Evolutionary conservation across 2,888 invertebrate species (phyloP).

Genomic region (Spicauda simplicius): DNA sequence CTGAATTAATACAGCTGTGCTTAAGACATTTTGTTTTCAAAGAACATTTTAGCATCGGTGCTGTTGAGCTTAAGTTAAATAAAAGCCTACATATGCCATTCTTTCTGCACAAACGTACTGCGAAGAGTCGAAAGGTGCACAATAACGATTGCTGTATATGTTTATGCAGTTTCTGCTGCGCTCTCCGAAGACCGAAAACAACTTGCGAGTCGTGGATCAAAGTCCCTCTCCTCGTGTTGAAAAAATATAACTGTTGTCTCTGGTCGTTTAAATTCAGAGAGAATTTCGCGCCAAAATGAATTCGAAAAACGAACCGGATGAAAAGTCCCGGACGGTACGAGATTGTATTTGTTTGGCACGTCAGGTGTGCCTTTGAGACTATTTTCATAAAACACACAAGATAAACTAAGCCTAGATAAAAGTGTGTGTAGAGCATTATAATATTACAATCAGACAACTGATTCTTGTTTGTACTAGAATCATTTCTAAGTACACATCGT

Average conservation of each 20-base stretch:
- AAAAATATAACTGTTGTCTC: slow-evolving; percentile 77
- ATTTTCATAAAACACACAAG: slow-evolving; percentile 38
- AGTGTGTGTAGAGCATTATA: slow-evolving; percentile 50
- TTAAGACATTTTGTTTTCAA: not conserved
- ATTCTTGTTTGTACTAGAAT: slow-evolving; percentile 44
- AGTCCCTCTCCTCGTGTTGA: slow-evolving; percentile 70
- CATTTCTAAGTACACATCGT: slow-evolving; percentile 39
- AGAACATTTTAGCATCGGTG: slow-evolving; percentile 19
- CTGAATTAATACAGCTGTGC: not conserved
- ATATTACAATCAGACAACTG: slow-evolving; percentile 36
- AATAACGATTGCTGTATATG: slow-evolving; percentile 64
- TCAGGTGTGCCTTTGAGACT: slow-evolving; percentile 31
- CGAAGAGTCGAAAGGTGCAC: slow-evolving; percentile 73
- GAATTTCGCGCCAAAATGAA: slow-evolving; percentile 40
- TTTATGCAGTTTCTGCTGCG: slow-evolving; percentile 69
- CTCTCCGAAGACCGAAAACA: slow-evolving; percentile 64
- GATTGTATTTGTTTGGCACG: slow-evolving; percentile 21
- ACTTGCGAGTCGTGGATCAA: slow-evolving; percentile 70
- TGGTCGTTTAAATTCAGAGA: slow-evolving; percentile 73
- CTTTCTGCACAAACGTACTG: slow-evolving; percentile 60
- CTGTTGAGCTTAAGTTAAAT: slow-evolving; percentile 30
- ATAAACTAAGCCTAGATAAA: slow-evolving; percentile 54
- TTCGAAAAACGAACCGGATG: slow-evolving; percentile 1
- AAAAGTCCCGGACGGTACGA: slow-evolving; percentile 24
- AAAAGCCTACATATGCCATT: slow-evolving; percentile 82